Conservation (phyloP, 2,888 invertebrate species). For the Stratiomys singularior region DNA sequence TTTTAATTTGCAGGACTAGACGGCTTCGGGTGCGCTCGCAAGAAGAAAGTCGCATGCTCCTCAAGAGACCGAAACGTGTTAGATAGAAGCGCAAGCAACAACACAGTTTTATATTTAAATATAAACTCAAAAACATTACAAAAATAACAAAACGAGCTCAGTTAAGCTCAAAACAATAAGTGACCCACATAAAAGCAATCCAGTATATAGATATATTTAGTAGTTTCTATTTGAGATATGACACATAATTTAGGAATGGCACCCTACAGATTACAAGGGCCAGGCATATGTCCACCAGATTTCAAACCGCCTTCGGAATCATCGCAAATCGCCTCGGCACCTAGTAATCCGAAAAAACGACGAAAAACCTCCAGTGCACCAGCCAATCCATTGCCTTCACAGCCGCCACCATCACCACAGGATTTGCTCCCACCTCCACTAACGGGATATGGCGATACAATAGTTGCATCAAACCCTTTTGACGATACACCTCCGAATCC, state of each 20-base stretch:
- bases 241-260: slow-evolving; percentile 87
- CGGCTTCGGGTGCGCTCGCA: slow-evolving; percentile 51
- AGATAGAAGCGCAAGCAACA: slow-evolving; percentile 46
- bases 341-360: slow-evolving; percentile 88
- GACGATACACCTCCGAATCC: slow-evolving; percentile 82
- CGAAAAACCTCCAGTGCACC: slow-evolving; percentile 80
- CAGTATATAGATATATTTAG: slow-evolving; percentile 25
- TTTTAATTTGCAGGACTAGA: slow-evolving; percentile 49
- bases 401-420: slow-evolving; percentile 76
- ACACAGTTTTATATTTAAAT: neutral
- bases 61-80: slow-evolving; percentile 50
- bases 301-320: slow-evolving; percentile 79
- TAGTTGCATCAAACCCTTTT: slow-evolving; percentile 94
- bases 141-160: slow-evolving; percentile 5
- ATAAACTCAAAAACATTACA: neutral
- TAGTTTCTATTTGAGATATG: slow-evolving; percentile 65
- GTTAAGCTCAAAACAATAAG: slow-evolving; percentile 21
- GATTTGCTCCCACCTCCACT: slow-evolving; percentile 80
- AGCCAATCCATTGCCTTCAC: slow-evolving; percentile 71
- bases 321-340: slow-evolving; percentile 78
- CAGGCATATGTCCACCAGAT: slow-evolving; percentile 77
- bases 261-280: slow-evolving; percentile 78
- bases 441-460: slow-evolving; percentile 91
- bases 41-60: slow-evolving; percentile 51
- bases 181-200: slow-evolving; percentile 30